phyloP scores from a whole-genome alignment of 2,888 invertebrate genomes.

The Pyrgus malvae region DNA sequence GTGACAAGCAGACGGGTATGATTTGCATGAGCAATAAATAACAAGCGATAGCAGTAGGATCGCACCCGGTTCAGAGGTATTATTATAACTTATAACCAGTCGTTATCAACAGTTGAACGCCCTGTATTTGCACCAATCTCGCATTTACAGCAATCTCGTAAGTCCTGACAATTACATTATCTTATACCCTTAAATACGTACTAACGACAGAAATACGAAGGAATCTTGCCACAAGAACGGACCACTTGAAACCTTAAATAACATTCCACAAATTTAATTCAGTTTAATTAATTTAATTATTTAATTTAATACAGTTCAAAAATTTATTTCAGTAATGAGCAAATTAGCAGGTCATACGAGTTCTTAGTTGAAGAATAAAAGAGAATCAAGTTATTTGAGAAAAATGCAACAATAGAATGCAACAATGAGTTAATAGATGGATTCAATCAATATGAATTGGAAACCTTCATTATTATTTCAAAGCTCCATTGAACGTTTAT shows the following conservation, averaged over 20 bases:
- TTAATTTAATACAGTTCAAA: no score
- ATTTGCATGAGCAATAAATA: conserved; percentile 74
- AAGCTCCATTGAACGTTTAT: conserved; percentile 53
- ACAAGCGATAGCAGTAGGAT: conserved; percentile 57
- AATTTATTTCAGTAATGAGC: no score
- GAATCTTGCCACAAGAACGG: no score
- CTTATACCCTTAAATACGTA: neutral
- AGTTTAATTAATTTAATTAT: no score
- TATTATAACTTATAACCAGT: conserved; percentile 48
- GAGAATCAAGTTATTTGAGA: neutral
- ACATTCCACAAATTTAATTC: no score
- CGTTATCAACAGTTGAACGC: conserved; percentile 74
- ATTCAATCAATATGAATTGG: conserved; percentile 42
- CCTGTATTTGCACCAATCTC: conserved; percentile 67
- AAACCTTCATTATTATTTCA: conserved; percentile 58
- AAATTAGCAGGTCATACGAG: no score
- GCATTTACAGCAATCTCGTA: conserved; percentile 43
- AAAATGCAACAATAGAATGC: neutral
- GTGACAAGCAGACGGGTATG: conserved; percentile 47
- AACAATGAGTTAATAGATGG: conserved; percentile 1
- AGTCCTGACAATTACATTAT: neutral
- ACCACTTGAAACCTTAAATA: no score
- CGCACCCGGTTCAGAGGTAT: conserved; percentile 50
- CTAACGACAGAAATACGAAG: neutral
- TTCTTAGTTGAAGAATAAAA: neutral